Evolutionary conservation across 2,888 invertebrate species (phyloP).

Genomic region (Hyppa rectilinea): DNA sequence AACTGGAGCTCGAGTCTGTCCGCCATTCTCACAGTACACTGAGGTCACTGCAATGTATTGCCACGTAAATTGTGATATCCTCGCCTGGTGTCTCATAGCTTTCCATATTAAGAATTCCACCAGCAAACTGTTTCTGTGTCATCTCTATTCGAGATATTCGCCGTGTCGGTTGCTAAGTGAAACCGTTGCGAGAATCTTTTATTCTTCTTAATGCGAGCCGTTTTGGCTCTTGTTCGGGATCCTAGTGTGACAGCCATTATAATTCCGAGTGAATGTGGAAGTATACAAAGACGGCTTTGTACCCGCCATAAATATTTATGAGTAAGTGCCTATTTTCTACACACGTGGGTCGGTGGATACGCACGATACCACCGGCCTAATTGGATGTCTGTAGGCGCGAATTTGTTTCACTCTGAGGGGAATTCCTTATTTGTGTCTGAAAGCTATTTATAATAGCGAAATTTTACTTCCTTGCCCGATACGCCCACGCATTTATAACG

Average conservation of each 20-base stretch:
- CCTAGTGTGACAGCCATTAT: conserved; percentile 89
- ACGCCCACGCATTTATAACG: conserved; percentile 57
- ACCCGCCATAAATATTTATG: conserved; percentile 89
- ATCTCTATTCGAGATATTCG: conserved; percentile 81
- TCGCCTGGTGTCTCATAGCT: conserved; percentile 65
- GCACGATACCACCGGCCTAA: conserved; percentile 87
- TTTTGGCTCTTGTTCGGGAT: conserved; percentile 88
- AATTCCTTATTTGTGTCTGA: conserved; percentile 75
- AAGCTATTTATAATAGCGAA: conserved; percentile 73
- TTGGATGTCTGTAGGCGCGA: conserved; percentile 86
- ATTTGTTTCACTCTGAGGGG: conserved; percentile 83
- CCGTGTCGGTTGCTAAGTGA: conserved; percentile 87
- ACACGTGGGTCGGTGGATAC: conserved; percentile 88
- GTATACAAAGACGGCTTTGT: conserved; percentile 88
- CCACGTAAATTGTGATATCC: conserved; percentile 54
- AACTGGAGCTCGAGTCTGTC: conserved; percentile 55
- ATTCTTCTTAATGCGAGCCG: conserved; percentile 86
- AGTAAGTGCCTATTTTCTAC: conserved; percentile 87
- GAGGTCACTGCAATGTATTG: conserved; percentile 51
- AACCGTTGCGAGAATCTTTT: conserved; percentile 86
- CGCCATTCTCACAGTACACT: conserved; percentile 70
- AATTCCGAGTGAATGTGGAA: conserved; percentile 89
- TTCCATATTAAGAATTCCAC: conserved; percentile 77
- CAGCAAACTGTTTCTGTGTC: conserved; percentile 81
- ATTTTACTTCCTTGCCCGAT: conserved; percentile 60